A percentile compares a stretch with the other conserved stretches of the same genome.
Evolutionary conservation across 2,113 vertebrate genomes (phyloP).

Genomic region (Megalops atlanticus): DNA sequence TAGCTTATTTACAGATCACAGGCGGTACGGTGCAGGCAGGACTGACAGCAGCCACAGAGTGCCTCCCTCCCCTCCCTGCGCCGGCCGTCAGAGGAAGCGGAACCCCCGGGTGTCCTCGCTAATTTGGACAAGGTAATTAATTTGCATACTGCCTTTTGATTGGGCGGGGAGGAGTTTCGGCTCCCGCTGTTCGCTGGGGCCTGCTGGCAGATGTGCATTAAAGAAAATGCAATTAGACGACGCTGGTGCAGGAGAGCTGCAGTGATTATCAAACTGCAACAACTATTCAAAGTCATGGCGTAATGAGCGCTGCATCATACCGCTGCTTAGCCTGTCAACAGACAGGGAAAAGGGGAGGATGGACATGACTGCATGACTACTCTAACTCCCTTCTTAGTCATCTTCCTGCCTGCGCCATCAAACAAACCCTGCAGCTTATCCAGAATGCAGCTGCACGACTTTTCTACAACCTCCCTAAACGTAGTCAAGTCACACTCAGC

Average conservation of each 20-base stretch:
- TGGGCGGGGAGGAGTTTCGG: slow-evolving; percentile 33
- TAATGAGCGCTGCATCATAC: no score
- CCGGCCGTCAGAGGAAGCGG: slow-evolving; percentile 45
- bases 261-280: no score
- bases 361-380: no score
- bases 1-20: neutral
- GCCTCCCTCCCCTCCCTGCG: slow-evolving; percentile 36
- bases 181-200: slow-evolving; percentile 41
- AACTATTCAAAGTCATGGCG: no score
- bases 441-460: no score
- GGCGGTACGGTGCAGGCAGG: neutral
- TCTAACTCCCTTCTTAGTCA: no score
- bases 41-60: neutral
- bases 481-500: no score
- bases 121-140: slow-evolving; percentile 60
- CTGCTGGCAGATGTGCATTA: slow-evolving; percentile 46
- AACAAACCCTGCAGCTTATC: no score
- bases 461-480: no score
- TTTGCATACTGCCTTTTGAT: slow-evolving; percentile 54
- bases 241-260: slow-evolving; percentile 36
- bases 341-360: no score
- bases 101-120: slow-evolving; percentile 42
- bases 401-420: no score
- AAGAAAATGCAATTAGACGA: slow-evolving; percentile 49
- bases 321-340: no score